phyloP scores from a whole-genome alignment of 1,140 invertebrate species.

The Drosophila baimaii region DNA sequence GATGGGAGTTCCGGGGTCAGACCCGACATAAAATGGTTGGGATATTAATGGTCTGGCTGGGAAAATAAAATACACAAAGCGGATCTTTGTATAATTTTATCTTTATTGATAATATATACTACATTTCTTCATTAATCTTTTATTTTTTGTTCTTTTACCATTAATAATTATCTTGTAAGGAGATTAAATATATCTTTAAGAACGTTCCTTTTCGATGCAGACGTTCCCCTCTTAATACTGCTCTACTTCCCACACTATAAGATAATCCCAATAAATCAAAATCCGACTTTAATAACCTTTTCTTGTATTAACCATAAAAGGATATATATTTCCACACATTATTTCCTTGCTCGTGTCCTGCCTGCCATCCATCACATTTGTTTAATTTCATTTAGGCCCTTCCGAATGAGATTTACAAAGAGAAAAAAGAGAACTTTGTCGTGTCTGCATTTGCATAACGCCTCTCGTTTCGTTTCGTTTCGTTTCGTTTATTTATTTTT shows the following conservation, averaged over 20 bases:
- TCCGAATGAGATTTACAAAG: slow-evolving; percentile 18
- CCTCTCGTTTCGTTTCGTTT: slow-evolving; percentile 21
- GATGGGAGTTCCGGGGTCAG: background rate
- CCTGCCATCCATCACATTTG: slow-evolving; percentile 37
- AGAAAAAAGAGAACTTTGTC: slow-evolving; percentile 12
- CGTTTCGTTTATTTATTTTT: slow-evolving; percentile 42
- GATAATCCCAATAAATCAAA: background rate
- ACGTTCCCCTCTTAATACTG: too few relatives aligned
- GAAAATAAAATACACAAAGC: background rate
- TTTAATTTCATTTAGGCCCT: slow-evolving; percentile 39
- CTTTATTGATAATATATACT: background rate
- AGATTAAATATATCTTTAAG: too few relatives aligned
- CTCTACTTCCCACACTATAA: too few relatives aligned
- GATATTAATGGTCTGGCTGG: slow-evolving; percentile 1
- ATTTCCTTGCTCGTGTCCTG: background rate
- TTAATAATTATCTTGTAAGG: background rate
- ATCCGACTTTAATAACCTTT: slow-evolving; percentile 15
- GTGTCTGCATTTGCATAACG: slow-evolving; percentile 52
- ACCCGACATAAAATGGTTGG: background rate
- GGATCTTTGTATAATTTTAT: background rate
- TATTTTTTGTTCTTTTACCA: background rate
- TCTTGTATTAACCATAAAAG: background rate
- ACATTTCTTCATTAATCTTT: background rate
- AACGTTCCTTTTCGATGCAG: too few relatives aligned
- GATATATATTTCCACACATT: background rate